Base-by-base conservation (phyloP, 2,113 vertebrate species). In the Rhinopomastus cyanomelas region DNA sequence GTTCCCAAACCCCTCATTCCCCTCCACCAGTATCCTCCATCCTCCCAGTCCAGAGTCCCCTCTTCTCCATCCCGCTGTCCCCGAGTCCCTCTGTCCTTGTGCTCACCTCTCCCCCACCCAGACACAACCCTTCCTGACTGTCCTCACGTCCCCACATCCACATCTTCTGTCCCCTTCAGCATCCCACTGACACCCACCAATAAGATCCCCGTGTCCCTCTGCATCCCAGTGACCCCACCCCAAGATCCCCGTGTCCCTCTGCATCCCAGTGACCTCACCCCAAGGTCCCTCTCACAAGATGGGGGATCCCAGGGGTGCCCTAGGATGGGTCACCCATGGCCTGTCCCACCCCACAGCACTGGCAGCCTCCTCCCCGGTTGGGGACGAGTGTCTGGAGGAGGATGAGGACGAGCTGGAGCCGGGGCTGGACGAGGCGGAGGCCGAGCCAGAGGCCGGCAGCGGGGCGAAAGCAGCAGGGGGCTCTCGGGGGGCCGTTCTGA, bases 401-500 rank as follows among this genome's bases (percentile, higher is more conserved):
- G 98, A 98, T 0, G 98, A 98, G 80, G 97, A 97, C 0, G 96
- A 97, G 77, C 92, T 94, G 87, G 97, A 98, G 91, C 84, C 77
- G 17, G 81, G 78, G 57, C 21, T 88, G 88, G 94, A 95, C 1
- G 92, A 94, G 49, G 79, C 16, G 0, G 93, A 88, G 88, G 79
- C 83, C 11, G 93, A 95, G 36, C 46, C 79, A 1, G 94, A 85
- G 74, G 69, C 16, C 4, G 80, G 88, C 17, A 87, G 92, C 6
- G 91, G 81, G 19, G 48, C 21, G 4, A 96, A 81, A 62, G 81
- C 9, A 19, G 84, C 76, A 29, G 96, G 75, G 14, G 96, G 97
- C 0, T 81, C 96, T 5, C 96, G 98, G 9, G 98, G 98, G 8
- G 98, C 98, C n/a, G 95, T 98, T 53, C 97, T 99, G 85, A 98